phyloP scores from a whole-genome alignment of 1,140 invertebrate genomes.

The Helicoverpa armigera region DNA sequence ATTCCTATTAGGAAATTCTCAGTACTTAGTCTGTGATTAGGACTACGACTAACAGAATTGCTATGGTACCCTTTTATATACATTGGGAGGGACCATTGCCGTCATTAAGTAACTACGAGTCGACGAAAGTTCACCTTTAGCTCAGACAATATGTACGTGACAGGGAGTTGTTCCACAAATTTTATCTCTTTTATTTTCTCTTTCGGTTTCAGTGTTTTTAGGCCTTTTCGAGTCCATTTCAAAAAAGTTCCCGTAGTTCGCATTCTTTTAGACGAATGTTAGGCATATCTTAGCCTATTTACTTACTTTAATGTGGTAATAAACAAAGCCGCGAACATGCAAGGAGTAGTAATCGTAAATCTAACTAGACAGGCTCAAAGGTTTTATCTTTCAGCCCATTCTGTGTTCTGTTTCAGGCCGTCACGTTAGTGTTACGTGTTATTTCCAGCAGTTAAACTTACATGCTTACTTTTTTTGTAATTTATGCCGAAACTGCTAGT shows the following conservation, averaged over 20 bases:
- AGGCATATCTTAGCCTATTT: slow-evolving; percentile 32
- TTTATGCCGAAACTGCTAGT: background rate
- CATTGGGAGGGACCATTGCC: slow-evolving; percentile 23
- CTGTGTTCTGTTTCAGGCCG: slow-evolving; percentile 15
- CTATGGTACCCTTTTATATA: slow-evolving; percentile 7
- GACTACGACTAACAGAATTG: slow-evolving; percentile 12
- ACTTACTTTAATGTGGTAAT: slow-evolving; percentile 32
- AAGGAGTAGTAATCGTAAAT: slow-evolving; percentile 36
- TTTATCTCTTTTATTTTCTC: background rate
- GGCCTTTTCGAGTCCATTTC: background rate
- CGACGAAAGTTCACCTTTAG: slow-evolving; percentile 17
- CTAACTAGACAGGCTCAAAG: slow-evolving; percentile 25
- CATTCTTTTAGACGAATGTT: slow-evolving; percentile 12
- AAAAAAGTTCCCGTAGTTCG: slow-evolving; percentile 13
- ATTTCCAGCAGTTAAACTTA: background rate
- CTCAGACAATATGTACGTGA: slow-evolving; percentile 12
- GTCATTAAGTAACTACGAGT: slow-evolving; percentile 16
- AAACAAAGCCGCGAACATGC: slow-evolving; percentile 37
- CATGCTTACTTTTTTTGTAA: background rate
- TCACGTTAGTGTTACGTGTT: slow-evolving; percentile 30
- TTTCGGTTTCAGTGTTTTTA: background rate
- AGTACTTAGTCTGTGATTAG: slow-evolving; percentile 23
- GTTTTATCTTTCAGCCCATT: slow-evolving; percentile 34
- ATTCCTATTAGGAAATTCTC: slow-evolving; percentile 30
- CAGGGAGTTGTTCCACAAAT: slow-evolving; percentile 13